Evolutionary conservation across 1,140 invertebrate species (phyloP), one percentile per base, ranked within the genome.

Genomic region (Drosophila hydei): DNA sequence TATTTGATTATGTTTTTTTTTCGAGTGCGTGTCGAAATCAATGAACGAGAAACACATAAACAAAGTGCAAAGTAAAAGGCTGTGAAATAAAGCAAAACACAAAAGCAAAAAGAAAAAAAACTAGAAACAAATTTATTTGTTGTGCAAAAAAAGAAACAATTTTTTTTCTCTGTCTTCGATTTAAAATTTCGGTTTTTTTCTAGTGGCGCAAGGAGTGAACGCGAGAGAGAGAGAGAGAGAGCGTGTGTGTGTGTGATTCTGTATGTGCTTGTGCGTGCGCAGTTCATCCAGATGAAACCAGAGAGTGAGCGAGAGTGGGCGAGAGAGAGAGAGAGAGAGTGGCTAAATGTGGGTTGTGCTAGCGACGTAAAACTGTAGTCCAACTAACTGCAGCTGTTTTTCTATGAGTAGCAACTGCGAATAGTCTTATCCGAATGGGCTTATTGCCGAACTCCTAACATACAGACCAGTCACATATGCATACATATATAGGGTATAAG

Each of bases 11-110:
- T 51, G 30, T 62, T 58, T 73, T 75, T 76, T 77, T 77, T 68
- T 76, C 62, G 36, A 74, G 77, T 77, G 77, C 71, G 65, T 64
- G 59, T 25, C 36, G 23, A 62, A 69, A 77, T 61, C 52, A 72
- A 76, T 56, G 33, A 55, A 42, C 51, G 19, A 64, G 59, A 45
- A 58, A 70, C 23, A 33, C 19, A 67, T 8, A 65, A 47, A 59
- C 59, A 50, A 54, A 70, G 67, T 63, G 36, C 51, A 47, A 76
- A 36, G 51, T 6, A 25, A 48, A 64, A 61, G 23, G 48, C 43
- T 55, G 50, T 40, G 64, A 64, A 69, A 40, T 12, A 42, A 42
- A 16, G 38, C 12, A 0, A 48, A 43, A 59, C 12, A 16, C 6
- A 45, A 60, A 36, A 21, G 42, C 74, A 45, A 16, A 5, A 40